A percentile compares a stretch with the other conserved stretches of the same genome.
phyloP scores from a whole-genome alignment of 1,140 invertebrate species.

The Cepaea nemoralis region DNA sequence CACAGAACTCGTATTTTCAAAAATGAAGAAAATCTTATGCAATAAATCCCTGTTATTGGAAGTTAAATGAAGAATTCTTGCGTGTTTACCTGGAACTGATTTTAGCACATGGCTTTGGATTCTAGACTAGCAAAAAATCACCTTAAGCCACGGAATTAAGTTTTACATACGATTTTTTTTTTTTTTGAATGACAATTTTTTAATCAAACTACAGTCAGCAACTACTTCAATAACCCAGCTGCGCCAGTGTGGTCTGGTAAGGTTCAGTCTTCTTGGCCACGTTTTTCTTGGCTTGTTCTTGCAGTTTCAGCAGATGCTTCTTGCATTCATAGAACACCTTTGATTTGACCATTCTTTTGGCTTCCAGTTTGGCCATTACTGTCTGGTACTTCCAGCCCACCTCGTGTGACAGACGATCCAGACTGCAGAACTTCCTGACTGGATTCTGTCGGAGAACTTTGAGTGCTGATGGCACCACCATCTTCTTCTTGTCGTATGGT shows the following conservation, averaged over 20 bases:
- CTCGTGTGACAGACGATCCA: constrained; percentile 96
- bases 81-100: too few relatives aligned
- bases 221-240: constrained; percentile 88
- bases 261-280: constrained; percentile 74
- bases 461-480: constrained; percentile 95
- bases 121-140: too few relatives aligned
- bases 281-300: not conserved
- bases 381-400: constrained; percentile 99
- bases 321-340: constrained; percentile 84
- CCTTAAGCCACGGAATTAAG: too few relatives aligned
- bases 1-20: too few relatives aligned
- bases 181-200: too few relatives aligned
- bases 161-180: too few relatives aligned
- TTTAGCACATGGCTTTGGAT: too few relatives aligned
- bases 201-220: too few relatives aligned
- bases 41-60: too few relatives aligned
- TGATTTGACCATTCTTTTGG: constrained; percentile 93
- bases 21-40: too few relatives aligned
- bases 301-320: not conserved
- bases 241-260: constrained; percentile 86
- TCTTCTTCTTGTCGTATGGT: constrained; percentile 91
- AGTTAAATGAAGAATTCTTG: too few relatives aligned
- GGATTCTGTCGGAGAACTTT: constrained; percentile 93
- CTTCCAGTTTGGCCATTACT: constrained; percentile 92
- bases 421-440: constrained; percentile 89